Percentiles rank a stretch among this genome's conserved stretches.
Conservation (phyloP, 2,888 invertebrate species). For the Matsumyia berberina region DNA sequence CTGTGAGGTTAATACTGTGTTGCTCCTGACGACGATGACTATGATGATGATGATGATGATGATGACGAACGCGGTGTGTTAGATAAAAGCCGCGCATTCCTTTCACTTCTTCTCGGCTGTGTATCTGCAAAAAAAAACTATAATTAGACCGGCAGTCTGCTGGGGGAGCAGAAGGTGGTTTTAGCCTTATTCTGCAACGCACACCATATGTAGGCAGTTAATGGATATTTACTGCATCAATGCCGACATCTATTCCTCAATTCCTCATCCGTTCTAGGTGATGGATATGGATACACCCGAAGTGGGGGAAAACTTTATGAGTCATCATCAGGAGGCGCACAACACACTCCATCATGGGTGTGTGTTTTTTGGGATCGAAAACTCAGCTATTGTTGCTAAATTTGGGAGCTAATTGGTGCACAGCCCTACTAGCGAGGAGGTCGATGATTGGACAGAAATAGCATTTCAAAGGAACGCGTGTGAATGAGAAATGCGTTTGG, state of each 20-base stretch:
- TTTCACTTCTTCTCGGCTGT: constrained; percentile 45
- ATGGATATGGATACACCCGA: constrained; percentile 8
- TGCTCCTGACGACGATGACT: neutral
- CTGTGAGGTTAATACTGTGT: constrained; percentile 12
- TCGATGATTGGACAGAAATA: constrained; percentile 63
- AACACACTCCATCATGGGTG: constrained; percentile 45
- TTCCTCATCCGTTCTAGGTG: constrained; percentile 50
- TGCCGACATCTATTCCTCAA: constrained; percentile 60
- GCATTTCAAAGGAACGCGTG: constrained; percentile 45
- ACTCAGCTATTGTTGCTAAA: constrained; percentile 61
- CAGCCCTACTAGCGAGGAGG: constrained; percentile 48
- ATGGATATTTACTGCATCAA: constrained; percentile 66
- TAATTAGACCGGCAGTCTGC: constrained; percentile 55
- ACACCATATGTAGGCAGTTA: constrained; percentile 31
- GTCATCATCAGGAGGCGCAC: constrained; percentile 43
- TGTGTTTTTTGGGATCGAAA: constrained; percentile 24
- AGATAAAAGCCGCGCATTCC: constrained; percentile 62
- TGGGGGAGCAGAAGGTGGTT: neutral
- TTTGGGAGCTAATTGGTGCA: constrained; percentile 63
- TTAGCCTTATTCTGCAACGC: neutral
- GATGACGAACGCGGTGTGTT: constrained; percentile 51
- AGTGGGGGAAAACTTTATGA: constrained; percentile 38
- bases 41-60: constrained; percentile 34
- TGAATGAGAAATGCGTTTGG: constrained; percentile 58
- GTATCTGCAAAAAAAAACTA: constrained; percentile 56